Evolutionary conservation across 1,140 invertebrate genomes (phyloP).

Genomic region (Hycleus phaleratus): DNA sequence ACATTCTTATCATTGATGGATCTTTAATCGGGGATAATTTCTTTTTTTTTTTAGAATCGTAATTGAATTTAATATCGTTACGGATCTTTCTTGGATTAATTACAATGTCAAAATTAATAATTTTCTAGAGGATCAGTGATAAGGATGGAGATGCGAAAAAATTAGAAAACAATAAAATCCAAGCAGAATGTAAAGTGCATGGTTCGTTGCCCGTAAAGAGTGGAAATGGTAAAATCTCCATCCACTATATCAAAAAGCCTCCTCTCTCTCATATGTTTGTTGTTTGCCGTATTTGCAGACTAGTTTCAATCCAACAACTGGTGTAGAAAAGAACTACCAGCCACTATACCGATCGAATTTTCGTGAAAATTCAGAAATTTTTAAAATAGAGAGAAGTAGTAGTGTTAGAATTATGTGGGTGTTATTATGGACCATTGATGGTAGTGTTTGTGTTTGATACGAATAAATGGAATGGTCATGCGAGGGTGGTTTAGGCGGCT

Average conservation of each 20-base stretch:
- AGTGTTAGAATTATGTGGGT: not conserved
- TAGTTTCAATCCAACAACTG: conserved; percentile 4
- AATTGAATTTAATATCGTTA: not conserved
- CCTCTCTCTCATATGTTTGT: conserved; percentile 1
- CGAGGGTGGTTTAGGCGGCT: conserved; percentile 3
- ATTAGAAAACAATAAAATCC: conserved; percentile 4
- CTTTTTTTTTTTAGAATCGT: too few species aligned
- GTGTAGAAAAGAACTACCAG: not conserved
- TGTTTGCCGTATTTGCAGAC: conserved; percentile 5
- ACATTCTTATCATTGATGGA: too few species aligned
- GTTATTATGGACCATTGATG: not conserved
- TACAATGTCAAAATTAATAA: conserved; percentile 1
- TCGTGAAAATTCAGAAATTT: too few species aligned
- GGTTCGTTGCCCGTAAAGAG: conserved; percentile 13
- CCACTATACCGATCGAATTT: not conserved
- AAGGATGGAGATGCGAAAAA: conserved; percentile 2
- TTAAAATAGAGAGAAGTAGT: too few species aligned
- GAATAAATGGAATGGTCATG: conserved; percentile 3
- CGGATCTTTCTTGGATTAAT: not conserved
- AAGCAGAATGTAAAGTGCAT: conserved; percentile 9
- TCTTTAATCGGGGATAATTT: too few species aligned
- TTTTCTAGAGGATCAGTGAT: conserved; percentile 1
- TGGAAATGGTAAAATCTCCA: conserved; percentile 14
- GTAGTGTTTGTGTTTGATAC: not conserved
- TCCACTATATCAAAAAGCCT: conserved; percentile 4